phyloP scores from a whole-genome alignment of 2,797 vertebrate genomes.

The Kryptolebias ocellatus region DNA sequence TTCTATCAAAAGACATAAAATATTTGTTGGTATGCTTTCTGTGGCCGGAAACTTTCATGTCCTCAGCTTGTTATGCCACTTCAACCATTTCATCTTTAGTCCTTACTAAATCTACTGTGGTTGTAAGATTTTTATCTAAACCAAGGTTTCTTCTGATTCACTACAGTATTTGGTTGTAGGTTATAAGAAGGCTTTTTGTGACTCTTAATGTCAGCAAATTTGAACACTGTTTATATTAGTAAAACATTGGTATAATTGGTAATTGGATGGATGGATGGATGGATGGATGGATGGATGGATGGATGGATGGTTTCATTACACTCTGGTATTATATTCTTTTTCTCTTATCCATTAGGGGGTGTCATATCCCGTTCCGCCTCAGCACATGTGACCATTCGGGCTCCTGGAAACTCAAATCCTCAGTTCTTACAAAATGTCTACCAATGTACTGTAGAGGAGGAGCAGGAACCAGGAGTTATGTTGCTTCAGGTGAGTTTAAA shows the following conservation, averaged over 20 bases:
- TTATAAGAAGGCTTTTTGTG: too few relatives aligned
- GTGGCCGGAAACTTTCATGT: not conserved
- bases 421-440: slow-evolving; percentile 74
- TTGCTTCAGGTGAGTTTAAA: slow-evolving; percentile 68
- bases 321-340: slow-evolving; percentile 12
- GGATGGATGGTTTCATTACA: not conserved
- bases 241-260: too few relatives aligned
- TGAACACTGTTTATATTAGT: too few relatives aligned
- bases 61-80: not conserved
- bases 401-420: slow-evolving; percentile 73
- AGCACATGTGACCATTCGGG: slow-evolving; percentile 69
- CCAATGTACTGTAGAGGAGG: slow-evolving; percentile 72
- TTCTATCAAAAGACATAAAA: not conserved
- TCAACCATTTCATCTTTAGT: not conserved
- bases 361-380: slow-evolving; percentile 66
- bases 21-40: not conserved
- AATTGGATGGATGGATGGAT: too few relatives aligned
- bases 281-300: too few relatives aligned
- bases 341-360: slow-evolving; percentile 68
- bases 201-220: too few relatives aligned
- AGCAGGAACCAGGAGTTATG: slow-evolving; percentile 48
- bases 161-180: too few relatives aligned
- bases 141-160: too few relatives aligned
- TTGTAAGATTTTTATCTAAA: not conserved
- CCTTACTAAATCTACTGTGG: not conserved